These are phyloP conservation scores for Carcina quercana DNA, from an alignment of 2,888 invertebrate species.

Conservation along the genomic window DNA sequence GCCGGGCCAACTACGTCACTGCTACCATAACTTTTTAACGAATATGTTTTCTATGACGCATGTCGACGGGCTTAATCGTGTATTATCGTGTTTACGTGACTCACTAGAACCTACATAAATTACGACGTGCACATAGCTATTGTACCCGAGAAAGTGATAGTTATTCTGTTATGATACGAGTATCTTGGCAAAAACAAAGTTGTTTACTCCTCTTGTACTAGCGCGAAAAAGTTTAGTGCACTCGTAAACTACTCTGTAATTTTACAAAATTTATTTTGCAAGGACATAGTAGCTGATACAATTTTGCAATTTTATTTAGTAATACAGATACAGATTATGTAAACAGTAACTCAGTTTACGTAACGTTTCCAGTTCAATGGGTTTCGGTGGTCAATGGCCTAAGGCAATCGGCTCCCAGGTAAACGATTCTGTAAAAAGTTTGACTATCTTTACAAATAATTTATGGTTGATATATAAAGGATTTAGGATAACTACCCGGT, in stretches of 20 bases:
- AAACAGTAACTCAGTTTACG: background rate
- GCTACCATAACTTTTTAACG: slow-evolving; percentile 2
- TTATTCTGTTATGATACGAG: background rate
- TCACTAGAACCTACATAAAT: slow-evolving; percentile 1
- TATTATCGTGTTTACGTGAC: background rate
- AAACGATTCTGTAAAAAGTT: too few relatives aligned
- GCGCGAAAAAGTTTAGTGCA: too few relatives aligned
- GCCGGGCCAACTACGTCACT: slow-evolving; percentile 3
- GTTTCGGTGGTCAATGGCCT: slow-evolving; percentile 1
- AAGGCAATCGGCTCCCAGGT: too few relatives aligned
- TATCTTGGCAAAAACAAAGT: slow-evolving; percentile 10
- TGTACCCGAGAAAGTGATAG: background rate
- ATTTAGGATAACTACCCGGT: too few relatives aligned
- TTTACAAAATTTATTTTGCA: too few relatives aligned
- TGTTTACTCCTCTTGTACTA: slow-evolving; percentile 8
- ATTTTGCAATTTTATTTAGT: too few relatives aligned
- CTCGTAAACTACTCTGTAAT: too few relatives aligned
- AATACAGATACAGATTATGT: slow-evolving; percentile 1
- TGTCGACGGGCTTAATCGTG: background rate
- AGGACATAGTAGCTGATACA: too few relatives aligned
- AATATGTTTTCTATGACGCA: slow-evolving; percentile 5
- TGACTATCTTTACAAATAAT: too few relatives aligned
- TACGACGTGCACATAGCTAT: too few relatives aligned
- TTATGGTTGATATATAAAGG: too few relatives aligned
- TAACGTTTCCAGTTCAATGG: slow-evolving; percentile 1